Evolutionary conservation across 2,888 invertebrate genomes (phyloP), one percentile per base, ranked within the genome.

Genomic region (Ormyrus pomaceus): DNA sequence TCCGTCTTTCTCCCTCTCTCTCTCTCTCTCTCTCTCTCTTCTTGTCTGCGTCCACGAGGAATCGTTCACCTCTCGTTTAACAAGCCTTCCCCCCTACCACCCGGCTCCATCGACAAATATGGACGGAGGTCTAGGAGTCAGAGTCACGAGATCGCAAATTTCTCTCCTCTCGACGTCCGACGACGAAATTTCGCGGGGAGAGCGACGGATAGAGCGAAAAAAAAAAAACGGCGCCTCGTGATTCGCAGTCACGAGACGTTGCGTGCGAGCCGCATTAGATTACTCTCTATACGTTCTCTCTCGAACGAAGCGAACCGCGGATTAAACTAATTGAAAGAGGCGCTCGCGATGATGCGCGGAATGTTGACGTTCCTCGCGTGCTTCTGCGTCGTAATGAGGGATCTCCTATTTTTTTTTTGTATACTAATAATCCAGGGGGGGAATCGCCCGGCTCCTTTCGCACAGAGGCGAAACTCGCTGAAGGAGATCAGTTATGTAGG

Each of bases 191-290:
- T 64, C 53, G 8, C 45, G 4, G 53, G 7, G 50, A 53, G n/a
- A 8, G 48, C 9, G 56, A 59, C 34, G 6, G 61, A 11, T 34
- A 34, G 19, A 19, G 10, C 2, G 10, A 58, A 19, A 55, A 19
- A 7, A 45, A 53, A 34, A 46, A 48, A 51, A 19, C 11, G n/a
- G 65, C 11, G 48, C 46, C n/a, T 13, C 66, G 64, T 70, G 64
- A 80, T 73, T 80, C 76, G 68, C 1, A 10, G 69, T 68, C 72
- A 77, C 69, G 80, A 72, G 75, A 80, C 53, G 50, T 75, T 66
- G 75, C 66, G 75, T 75, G 65, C 10, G 34, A 13, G 62, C 9
- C 8, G n/a, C 11, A 19, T 6, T 10, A 58, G 64, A 64, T 56
- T 62, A 56, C 46, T 58, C n/a, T 48, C 19, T 64, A 45, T 64